These are phyloP conservation scores for Sphenodon punctatus DNA, from an alignment of 2,797 vertebrate genomes.

Conservation along the genomic window DNA sequence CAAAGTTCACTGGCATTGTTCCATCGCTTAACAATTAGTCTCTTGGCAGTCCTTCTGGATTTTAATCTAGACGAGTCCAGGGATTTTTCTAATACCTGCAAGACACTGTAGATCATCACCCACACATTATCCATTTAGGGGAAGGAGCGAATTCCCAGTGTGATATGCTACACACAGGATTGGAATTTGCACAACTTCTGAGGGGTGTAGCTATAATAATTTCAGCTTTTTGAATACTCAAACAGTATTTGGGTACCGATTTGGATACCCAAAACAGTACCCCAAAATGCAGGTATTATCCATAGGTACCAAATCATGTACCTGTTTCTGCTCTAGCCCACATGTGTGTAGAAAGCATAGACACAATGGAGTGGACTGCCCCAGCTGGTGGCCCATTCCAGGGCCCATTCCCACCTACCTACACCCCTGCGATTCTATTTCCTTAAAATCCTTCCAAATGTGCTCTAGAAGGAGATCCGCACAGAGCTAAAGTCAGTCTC, in stretches of 20 bases:
- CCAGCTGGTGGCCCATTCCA: too few species aligned
- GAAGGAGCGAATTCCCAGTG: neutral
- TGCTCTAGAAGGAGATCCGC: neutral
- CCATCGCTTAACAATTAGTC: constrained; percentile 53
- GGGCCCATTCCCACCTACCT: too few species aligned
- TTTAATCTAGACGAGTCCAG: neutral
- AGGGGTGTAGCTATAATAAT: too few species aligned
- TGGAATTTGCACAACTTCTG: neutral
- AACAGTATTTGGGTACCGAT: too few species aligned
- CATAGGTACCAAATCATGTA: too few species aligned
- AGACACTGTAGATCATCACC: neutral
- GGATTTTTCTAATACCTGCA: neutral
- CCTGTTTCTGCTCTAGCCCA: too few species aligned
- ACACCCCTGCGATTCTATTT: neutral
- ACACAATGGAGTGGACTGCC: too few species aligned
- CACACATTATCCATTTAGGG: neutral
- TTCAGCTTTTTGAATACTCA: too few species aligned
- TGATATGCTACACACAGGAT: neutral
- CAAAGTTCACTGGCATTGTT: constrained; percentile 43
- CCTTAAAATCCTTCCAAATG: neutral
- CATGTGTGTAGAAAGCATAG: too few species aligned
- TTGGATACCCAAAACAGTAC: too few species aligned
- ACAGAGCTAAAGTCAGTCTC: too few species aligned
- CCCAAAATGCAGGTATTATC: too few species aligned
- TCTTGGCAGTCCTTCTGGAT: constrained; percentile 46